Percentiles rank a stretch among this genome's conserved stretches.
These are phyloP conservation scores for Semaprochilodus insignis DNA, from an alignment of 2,797 vertebrate genomes.

Conservation along the genomic window DNA sequence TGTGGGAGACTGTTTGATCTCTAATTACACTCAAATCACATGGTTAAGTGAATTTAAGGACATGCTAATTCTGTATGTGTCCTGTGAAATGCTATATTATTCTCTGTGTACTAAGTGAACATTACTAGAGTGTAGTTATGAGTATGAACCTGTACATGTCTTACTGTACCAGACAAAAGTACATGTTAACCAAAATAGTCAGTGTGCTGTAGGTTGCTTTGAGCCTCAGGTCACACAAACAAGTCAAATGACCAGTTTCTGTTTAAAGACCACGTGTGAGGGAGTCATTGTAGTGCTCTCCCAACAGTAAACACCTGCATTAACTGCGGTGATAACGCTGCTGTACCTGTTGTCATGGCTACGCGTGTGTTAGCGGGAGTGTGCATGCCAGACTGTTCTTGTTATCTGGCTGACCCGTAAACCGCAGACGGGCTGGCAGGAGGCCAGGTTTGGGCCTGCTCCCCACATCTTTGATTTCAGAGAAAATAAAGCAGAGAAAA, in stretches of 20 bases:
- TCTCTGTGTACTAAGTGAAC: too few species aligned
- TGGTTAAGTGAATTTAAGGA: not conserved
- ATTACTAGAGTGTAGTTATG: not conserved
- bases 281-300: slow-evolving; percentile 10
- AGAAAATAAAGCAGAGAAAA: slow-evolving; percentile 11
- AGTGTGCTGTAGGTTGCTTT: slow-evolving; percentile 11
- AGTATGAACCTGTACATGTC: not conserved
- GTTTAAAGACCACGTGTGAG: not conserved
- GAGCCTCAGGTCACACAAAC: slow-evolving; percentile 26
- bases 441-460: slow-evolving; percentile 3
- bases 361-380: slow-evolving; percentile 22
- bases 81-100: too few species aligned
- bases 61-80: not conserved
- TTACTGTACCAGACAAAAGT: not conserved
- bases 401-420: slow-evolving; percentile 43
- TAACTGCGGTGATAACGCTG: slow-evolving; percentile 22
- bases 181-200: not conserved
- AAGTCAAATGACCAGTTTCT: not conserved
- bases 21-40: not conserved
- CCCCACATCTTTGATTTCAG: slow-evolving; percentile 32
- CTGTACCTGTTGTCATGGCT: slow-evolving; percentile 45
- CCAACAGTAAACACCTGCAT: slow-evolving; percentile 46
- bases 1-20: not conserved
- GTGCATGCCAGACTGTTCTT: slow-evolving; percentile 21
- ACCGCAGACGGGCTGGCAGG: slow-evolving; percentile 18